These are phyloP conservation scores for Eupelmus urozonus DNA, from an alignment of 2,888 invertebrate species.

Conservation along the genomic window DNA sequence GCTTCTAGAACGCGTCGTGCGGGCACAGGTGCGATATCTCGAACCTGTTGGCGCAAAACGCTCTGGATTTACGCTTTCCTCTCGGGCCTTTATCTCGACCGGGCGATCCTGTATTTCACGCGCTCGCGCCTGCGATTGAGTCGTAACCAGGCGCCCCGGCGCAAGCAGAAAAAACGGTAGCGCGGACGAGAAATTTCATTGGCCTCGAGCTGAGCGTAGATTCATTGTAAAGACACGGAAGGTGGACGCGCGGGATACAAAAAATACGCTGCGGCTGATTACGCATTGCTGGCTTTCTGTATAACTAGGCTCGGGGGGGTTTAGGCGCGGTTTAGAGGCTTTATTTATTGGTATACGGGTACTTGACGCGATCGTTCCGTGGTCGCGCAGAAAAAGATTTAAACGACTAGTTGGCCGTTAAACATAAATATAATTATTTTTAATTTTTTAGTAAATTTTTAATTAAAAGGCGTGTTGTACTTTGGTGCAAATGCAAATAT, in stretches of 20 bases:
- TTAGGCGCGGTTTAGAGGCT: slow-evolving; percentile 12
- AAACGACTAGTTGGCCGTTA: too few species aligned
- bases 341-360: slow-evolving; percentile 28
- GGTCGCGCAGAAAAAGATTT: too few species aligned
- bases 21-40: slow-evolving; percentile 16
- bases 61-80: slow-evolving; percentile 39
- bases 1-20: not conserved
- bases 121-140: slow-evolving; percentile 20
- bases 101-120: slow-evolving; percentile 37
- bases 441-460: too few species aligned
- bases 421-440: too few species aligned
- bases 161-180: not conserved
- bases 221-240: slow-evolving; percentile 19
- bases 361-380: too few species aligned
- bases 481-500: too few species aligned
- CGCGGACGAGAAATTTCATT: not conserved
- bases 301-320: not conserved
- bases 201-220: not conserved
- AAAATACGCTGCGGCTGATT: not conserved
- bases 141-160: not conserved
- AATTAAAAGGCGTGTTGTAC: too few species aligned
- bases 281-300: slow-evolving; percentile 12
- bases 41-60: slow-evolving; percentile 2
- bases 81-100: slow-evolving; percentile 27
- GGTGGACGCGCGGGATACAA: not conserved